Conservation (phyloP, 2,888 invertebrate genomes). For the Punctoribates punctum region DNA sequence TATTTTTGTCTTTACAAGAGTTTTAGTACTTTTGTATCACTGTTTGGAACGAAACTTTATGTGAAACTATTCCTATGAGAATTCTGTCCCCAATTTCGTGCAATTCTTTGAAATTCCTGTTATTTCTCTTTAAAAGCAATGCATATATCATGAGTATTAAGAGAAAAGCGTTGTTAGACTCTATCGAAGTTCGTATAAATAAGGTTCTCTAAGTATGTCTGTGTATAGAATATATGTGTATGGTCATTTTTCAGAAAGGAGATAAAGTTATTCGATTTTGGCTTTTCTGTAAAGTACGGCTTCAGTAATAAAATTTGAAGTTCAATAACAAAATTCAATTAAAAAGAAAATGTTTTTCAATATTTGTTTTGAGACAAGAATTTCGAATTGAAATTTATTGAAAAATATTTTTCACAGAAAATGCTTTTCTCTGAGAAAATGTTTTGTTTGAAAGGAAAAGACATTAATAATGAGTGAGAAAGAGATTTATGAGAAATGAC, state of each 20-base stretch:
- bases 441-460: conserved; percentile 1
- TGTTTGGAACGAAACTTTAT: conserved; percentile 1
- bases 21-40: not conserved
- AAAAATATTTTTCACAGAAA: not conserved
- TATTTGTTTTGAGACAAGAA: not conserved
- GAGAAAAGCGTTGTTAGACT: not conserved
- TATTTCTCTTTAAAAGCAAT: conserved; percentile 19
- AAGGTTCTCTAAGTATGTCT: too few species aligned
- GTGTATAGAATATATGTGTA: too few species aligned
- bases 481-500: not conserved
- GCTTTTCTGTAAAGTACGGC: too few species aligned
- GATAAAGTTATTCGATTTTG: too few species aligned
- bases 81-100: not conserved
- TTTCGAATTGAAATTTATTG: conserved; percentile 22
- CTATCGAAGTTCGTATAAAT: not conserved
- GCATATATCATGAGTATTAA: conserved; percentile 35
- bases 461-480: not conserved
- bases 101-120: conserved; percentile 1
- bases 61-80: conserved; percentile 33
- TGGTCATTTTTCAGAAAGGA: too few species aligned
- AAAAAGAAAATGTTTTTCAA: not conserved
- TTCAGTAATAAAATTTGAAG: not conserved
- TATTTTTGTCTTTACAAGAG: not conserved
- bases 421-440: not conserved
- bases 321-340: not conserved